Percentiles rank a stretch among this genome's conserved stretches.
phyloP scores from a whole-genome alignment of 2,888 invertebrate genomes.

The Eupithecia centaureata region DNA sequence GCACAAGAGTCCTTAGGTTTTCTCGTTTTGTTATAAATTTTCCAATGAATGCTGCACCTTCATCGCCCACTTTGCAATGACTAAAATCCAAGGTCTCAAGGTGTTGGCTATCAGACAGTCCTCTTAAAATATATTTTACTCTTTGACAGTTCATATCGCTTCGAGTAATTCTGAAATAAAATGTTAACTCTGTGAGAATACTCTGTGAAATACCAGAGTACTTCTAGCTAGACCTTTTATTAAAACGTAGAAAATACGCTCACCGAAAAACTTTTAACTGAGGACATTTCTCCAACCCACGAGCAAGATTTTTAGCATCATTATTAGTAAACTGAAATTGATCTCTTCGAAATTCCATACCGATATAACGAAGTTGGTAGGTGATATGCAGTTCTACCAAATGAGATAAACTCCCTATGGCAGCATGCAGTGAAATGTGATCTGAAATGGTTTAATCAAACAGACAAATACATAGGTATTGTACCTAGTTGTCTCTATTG shows the following conservation, averaged over 20 bases:
- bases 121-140: constrained; percentile 74
- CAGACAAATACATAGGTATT: too few species aligned
- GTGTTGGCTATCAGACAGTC: constrained; percentile 66
- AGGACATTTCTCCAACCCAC: constrained; percentile 72
- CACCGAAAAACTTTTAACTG: constrained; percentile 70
- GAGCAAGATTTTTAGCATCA: constrained; percentile 74
- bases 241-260: neutral
- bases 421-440: constrained; percentile 79
- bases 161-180: constrained; percentile 69
- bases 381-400: constrained; percentile 75
- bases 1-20: constrained; percentile 72
- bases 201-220: neutral
- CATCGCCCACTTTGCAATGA: constrained; percentile 85
- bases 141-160: constrained; percentile 77
- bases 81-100: constrained; percentile 85
- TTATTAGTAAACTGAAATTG: constrained; percentile 80
- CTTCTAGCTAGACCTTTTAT: neutral
- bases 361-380: constrained; percentile 68
- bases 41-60: constrained; percentile 85
- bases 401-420: constrained; percentile 72
- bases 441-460: constrained; percentile 51
- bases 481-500: too few species aligned
- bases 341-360: constrained; percentile 71
- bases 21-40: constrained; percentile 81
- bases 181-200: neutral